Base-by-base conservation (phyloP, 1,140 invertebrate genomes). In the Bombus vancouverensis region DNA sequence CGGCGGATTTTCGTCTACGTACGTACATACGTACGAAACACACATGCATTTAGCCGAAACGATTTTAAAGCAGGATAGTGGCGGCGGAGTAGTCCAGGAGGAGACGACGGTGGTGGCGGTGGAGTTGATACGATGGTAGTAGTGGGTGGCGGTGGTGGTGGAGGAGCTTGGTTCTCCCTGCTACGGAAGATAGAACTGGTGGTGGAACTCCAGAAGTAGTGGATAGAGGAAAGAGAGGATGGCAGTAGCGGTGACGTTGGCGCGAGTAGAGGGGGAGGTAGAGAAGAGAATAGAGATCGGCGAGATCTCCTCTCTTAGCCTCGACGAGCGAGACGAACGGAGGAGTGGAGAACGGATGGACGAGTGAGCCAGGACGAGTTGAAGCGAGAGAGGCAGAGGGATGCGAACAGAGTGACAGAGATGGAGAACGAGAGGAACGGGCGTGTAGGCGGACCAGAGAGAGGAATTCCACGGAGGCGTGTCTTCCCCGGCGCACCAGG, bases 401-500 rank as follows among this genome's bases (percentile, higher is more conserved):
- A 86, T 57, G 66, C 53, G 62, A n/a, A 87, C 8, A 34, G 85
- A n/a, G 66, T 13, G 57, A 88, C 72, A 71, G 77, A 81, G 82
- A 85, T 70, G 75, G 78, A 70, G 68, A 71, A 53, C 10, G 81
- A 87, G 91, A 89, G 83, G 76, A 87, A 91, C 89, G 92, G 88
- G 86, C 87, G 93, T 91, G 94, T 93, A 94, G 93, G 93, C 93
- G 93, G 93, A 93, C 66, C 93, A 78, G 91, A 87, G 88, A 85
- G 88, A 93, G 90, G 91, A 92, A 93, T 92, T 94, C 91, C 90
- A 91, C 91, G 91, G 93, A 94, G 94, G 94, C 94, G 94, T 95
- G 94, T 94, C 94, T 93, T 92, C 92, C 90, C 90, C 91, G 89
- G 93, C 92, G 92, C 92, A 92, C 91, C 94, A 95, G 94, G 94